phyloP scores from a whole-genome alignment of 2,113 vertebrate genomes.

The Phyllostomus discolor region DNA sequence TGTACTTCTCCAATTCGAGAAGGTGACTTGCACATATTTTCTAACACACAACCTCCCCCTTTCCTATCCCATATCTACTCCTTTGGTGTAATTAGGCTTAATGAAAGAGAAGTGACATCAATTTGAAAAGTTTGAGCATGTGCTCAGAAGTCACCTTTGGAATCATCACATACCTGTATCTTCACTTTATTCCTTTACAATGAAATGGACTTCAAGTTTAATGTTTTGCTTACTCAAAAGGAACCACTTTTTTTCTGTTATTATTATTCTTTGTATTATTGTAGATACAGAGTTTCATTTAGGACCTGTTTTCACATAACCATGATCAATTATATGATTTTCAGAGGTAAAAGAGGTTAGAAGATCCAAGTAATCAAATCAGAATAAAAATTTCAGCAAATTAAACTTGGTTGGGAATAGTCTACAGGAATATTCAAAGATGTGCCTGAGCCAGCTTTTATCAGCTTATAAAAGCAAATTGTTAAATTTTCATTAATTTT shows the following conservation, averaged over 20 bases:
- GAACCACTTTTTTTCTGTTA: neutral
- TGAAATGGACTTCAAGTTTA: neutral
- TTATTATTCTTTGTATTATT: neutral
- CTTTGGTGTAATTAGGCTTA: neutral
- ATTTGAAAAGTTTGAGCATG: neutral
- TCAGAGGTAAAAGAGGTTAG: neutral
- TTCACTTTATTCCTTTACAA: neutral
- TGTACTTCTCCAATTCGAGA: neutral
- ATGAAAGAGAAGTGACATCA: neutral
- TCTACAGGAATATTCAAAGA: neutral
- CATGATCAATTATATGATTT: neutral
- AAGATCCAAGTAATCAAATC: neutral
- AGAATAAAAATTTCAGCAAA: neutral
- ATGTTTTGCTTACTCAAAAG: neutral
- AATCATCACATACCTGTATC: neutral
- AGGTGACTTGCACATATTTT: neutral
- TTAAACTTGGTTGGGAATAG: neutral
- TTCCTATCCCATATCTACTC: neutral
- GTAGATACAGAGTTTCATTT: neutral
- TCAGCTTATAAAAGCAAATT: neutral
- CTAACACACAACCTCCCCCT: neutral
- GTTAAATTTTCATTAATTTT: slow-evolving; percentile 17
- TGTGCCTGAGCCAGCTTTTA: neutral
- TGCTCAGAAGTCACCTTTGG: neutral
- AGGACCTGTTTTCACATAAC: neutral